These are phyloP conservation scores for Furnarius figulus DNA, from an alignment of 2,113 vertebrate genomes.

Conservation along the genomic window DNA sequence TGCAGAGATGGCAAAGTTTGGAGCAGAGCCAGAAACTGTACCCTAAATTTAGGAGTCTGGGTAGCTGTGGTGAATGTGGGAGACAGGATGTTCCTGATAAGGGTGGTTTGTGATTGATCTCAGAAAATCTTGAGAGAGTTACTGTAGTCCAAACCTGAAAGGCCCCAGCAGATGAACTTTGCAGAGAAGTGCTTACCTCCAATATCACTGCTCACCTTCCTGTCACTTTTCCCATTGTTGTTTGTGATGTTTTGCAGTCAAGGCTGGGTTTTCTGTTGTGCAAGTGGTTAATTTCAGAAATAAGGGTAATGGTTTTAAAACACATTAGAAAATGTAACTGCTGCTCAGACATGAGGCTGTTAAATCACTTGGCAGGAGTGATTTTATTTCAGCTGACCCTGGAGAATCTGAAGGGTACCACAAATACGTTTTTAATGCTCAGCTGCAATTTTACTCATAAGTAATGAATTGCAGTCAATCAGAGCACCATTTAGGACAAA, in stretches of 20 bases:
- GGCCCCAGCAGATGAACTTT: not conserved
- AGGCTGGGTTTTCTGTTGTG: not conserved
- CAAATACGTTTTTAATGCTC: not conserved
- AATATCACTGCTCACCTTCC: not conserved
- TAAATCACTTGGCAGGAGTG: not conserved
- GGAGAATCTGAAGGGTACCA: not conserved
- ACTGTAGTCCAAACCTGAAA: not conserved
- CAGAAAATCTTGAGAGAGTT: not conserved
- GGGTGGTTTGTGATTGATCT: not conserved
- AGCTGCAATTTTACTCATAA: not conserved
- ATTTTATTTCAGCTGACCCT: not conserved
- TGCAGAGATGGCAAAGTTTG: not conserved
- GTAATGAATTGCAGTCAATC: not conserved
- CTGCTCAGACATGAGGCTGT: not conserved
- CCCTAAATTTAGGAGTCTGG: not conserved
- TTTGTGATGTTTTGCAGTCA: not conserved
- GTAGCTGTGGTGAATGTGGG: not conserved
- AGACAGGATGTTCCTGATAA: not conserved
- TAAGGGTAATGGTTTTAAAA: not conserved
- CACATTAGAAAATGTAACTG: not conserved
- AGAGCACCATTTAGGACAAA: not conserved
- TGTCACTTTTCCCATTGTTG: not conserved
- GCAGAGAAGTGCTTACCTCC: not conserved
- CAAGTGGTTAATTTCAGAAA: not conserved
- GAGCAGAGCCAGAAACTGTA: not conserved